A percentile compares a stretch with the other conserved stretches of the same genome.
Conservation (phyloP, 1,140 invertebrate species). For the Eueides isabella region DNA sequence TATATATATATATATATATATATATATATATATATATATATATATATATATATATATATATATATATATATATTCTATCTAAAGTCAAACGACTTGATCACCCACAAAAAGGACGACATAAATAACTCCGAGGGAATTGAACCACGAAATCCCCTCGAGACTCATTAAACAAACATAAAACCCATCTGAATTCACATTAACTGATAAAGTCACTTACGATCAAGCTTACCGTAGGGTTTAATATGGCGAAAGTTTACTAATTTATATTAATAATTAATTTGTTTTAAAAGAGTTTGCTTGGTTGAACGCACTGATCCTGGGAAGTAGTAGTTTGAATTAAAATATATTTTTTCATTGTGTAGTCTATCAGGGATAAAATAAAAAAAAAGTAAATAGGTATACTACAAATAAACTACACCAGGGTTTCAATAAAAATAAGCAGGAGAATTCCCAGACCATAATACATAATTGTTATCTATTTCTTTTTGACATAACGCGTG, state of each 20-base stretch:
- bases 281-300: too few species aligned
- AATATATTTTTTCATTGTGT: too few species aligned
- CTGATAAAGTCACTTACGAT: constrained; percentile 24
- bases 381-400: too few species aligned
- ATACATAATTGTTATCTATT: too few species aligned
- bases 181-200: constrained; percentile 24
- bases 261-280: too few species aligned
- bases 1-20: background rate
- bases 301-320: too few species aligned
- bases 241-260: background rate
- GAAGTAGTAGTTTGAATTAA: too few species aligned
- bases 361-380: too few species aligned
- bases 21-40: background rate
- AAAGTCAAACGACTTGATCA: constrained; percentile 1
- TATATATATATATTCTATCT: background rate
- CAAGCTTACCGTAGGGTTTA: background rate
- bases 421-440: too few species aligned
- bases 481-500: too few species aligned
- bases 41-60: background rate
- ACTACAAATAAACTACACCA: too few species aligned
- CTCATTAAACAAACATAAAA: constrained; percentile 31
- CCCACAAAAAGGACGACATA: constrained; percentile 15
- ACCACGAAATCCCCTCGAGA: constrained; percentile 21
- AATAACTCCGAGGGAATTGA: constrained; percentile 25
- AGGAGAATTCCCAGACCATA: too few species aligned